Conservation (phyloP, 37 sponge, comb jelly and placozoan genomes). For the Spongilla lacustris region DNA sequence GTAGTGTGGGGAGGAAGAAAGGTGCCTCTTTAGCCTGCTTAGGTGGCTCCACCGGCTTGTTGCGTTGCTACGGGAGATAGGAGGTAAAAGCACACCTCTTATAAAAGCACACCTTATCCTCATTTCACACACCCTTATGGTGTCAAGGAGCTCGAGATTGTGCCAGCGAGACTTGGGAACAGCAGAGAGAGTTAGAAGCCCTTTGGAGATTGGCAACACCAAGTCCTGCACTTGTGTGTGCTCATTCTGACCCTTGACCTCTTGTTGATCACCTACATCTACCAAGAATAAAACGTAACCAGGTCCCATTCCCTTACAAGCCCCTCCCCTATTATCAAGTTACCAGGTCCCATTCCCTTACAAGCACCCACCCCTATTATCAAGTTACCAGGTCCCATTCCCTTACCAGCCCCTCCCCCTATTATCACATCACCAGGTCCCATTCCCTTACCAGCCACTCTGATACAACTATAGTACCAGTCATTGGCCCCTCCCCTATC, state of each 20-base stretch:
- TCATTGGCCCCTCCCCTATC: too few relatives aligned
- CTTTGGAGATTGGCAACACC: conserved; percentile 38
- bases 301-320: too few relatives aligned
- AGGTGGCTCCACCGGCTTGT: conserved; percentile 95
- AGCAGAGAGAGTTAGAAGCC: conserved; percentile 78
- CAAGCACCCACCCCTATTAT: too few relatives aligned
- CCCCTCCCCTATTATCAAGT: too few relatives aligned
- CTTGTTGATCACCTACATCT: neutral
- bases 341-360: too few relatives aligned
- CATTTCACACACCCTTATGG: conserved; percentile 68
- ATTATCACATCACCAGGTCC: too few relatives aligned
- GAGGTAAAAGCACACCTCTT: neutral
- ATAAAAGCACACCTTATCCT: too few relatives aligned
- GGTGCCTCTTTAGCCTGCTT: conserved; percentile 82
- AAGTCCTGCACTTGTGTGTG: neutral
- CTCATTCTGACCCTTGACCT: neutral
- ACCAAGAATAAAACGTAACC: neutral
- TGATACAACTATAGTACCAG: too few relatives aligned
- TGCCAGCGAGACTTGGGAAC: conserved; percentile 90
- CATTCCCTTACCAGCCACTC: too few relatives aligned
- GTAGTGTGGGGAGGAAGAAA: conserved; percentile 91
- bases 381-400: too few relatives aligned
- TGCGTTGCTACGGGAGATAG: conserved; percentile 53
- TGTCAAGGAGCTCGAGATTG: conserved; percentile 78
- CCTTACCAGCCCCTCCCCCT: too few relatives aligned